Evolutionary conservation across 2,113 vertebrate species (phyloP), one percentile per base, ranked within the genome.

Genomic region (Callionymus lyra): DNA sequence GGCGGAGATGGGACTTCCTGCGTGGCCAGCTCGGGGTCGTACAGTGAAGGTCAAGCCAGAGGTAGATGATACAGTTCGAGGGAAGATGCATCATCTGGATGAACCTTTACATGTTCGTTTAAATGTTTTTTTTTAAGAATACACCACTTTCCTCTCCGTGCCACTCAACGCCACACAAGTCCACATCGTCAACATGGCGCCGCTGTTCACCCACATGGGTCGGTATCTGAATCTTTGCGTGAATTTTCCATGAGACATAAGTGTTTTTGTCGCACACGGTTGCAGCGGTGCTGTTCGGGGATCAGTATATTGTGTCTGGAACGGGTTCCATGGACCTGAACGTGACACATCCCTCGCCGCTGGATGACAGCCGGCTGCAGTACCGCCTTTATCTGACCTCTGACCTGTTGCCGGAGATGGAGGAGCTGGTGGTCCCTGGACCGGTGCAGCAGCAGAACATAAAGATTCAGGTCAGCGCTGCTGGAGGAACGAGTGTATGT

Each of bases 161-260:
- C 85, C 91, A 6, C 65, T 68, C 14, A 89, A 88, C 17, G 58
- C 85, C 55, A 92, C 90, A 33, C 72, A 51, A 0, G 80, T 90
- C 16, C 73, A 36, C 1, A 17, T 98, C 10, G 36, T 81, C 67
- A 98, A 98, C 72, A 73, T 2, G 52, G 87, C 82, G 12, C 91
- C 95, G 0, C 80, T 94, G 50, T 97, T 95, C 77, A 92, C 95
- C 6, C 95, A 98, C 66, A 59, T 98, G 74, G 95, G 95, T 97
- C 74, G 87, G 88, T 31, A 6, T 4, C 13, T 12, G 36, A 17
- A 16, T 65, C 55, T 6, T 27, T 1, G n/a, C 46, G 36, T 50
- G 15, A 10, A 9, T 27, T 27, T 9, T 6, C 4, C 38, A 41
- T 32, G 16, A 3, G 17, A 47, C 31, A 18, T 4, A 21, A 3